phyloP scores from a whole-genome alignment of 2,113 vertebrate genomes.

The Centropristis striata region DNA sequence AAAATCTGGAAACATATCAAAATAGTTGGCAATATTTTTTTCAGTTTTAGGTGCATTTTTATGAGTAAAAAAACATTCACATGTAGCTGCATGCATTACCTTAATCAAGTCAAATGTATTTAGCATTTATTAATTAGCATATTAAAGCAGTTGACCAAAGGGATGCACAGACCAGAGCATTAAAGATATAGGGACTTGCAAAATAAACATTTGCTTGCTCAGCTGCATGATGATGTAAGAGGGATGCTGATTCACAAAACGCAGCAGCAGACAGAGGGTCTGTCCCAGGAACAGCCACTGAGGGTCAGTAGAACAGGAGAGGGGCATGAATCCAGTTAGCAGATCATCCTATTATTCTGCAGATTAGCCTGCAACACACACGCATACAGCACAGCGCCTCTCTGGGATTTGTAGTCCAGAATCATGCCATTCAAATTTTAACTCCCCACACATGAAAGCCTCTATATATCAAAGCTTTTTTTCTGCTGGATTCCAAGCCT shows the following conservation, averaged over 20 bases:
- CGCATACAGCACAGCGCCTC: not conserved
- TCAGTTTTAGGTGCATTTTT: too few species aligned
- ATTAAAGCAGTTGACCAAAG: too few species aligned
- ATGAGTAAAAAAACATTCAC: too few species aligned
- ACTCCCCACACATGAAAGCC: constrained; percentile 6
- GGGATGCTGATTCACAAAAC: constrained; percentile 6
- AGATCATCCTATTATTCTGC: constrained; percentile 65
- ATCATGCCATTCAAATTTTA: not conserved
- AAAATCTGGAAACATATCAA: too few species aligned
- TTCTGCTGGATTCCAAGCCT: constrained; percentile 38
- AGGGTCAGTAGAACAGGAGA: constrained; percentile 61
- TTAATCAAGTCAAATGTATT: too few species aligned
- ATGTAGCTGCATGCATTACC: too few species aligned
- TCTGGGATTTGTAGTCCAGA: constrained; percentile 58
- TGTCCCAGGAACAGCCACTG: constrained; percentile 15
- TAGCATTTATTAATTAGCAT: too few species aligned
- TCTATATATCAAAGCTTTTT: constrained; percentile 34
- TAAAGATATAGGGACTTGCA: too few species aligned
- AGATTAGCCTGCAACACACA: constrained; percentile 53
- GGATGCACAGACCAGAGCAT: too few species aligned
- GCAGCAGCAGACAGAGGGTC: not conserved
- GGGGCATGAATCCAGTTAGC: constrained; percentile 73
- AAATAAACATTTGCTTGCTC: not conserved
- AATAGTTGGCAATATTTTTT: too few species aligned
- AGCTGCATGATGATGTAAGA: not conserved